These are phyloP conservation scores for Eublepharis macularius DNA, from an alignment of 2,113 vertebrate genomes.

Conservation along the genomic window DNA sequence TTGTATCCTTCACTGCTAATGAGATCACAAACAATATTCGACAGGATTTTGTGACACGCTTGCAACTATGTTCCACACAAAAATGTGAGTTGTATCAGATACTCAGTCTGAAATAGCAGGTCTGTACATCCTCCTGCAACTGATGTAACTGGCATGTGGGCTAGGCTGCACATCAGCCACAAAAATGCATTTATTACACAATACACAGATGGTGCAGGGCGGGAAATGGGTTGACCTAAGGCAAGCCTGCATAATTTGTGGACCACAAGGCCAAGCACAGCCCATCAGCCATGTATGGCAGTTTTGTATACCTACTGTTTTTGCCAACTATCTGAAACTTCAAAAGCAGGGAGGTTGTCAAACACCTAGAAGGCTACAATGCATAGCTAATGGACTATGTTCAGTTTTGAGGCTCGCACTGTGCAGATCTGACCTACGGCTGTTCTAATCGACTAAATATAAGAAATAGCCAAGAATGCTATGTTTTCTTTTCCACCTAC, in stretches of 20 bases:
- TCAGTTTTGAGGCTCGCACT: not conserved
- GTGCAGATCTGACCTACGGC: not conserved
- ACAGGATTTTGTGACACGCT: not conserved
- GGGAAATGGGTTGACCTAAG: not conserved
- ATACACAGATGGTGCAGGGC: not conserved
- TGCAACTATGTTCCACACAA: not conserved
- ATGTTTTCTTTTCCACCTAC: not conserved
- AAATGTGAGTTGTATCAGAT: not conserved
- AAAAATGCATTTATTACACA: not conserved
- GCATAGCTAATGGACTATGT: not conserved
- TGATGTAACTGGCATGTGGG: not conserved
- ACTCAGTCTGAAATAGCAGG: not conserved
- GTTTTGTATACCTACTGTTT: not conserved
- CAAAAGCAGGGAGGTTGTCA: not conserved
- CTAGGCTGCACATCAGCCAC: not conserved
- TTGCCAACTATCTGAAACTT: not conserved
- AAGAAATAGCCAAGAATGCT: not conserved
- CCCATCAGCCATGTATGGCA: not conserved
- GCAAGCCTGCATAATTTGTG: not conserved
- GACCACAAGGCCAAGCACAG: not conserved
- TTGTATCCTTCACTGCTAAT: not conserved
- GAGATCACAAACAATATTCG: not conserved
- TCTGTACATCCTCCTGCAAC: not conserved
- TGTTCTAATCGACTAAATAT: not conserved
- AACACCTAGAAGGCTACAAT: not conserved